Percentiles rank a stretch among this genome's conserved stretches.
phyloP scores from a whole-genome alignment of 2,888 invertebrate species.

The Andrena marginata region DNA sequence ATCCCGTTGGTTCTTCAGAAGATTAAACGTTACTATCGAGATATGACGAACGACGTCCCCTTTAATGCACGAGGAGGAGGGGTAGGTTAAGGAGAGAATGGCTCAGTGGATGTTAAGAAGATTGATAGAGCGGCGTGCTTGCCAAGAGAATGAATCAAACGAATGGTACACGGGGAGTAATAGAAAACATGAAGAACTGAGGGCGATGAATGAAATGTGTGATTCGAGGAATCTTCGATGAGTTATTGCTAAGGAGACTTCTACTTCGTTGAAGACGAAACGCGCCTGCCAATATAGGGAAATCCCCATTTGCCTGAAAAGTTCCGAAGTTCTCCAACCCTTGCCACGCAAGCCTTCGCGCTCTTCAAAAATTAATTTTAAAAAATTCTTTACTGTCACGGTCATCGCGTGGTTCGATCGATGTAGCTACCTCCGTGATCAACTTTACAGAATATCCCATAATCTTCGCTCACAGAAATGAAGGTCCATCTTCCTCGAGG shows the following conservation, averaged over 20 bases:
- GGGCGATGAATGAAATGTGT: conserved; percentile 11
- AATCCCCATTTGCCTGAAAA: too few relatives aligned
- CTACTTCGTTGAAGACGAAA: background rate
- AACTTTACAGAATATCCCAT: background rate
- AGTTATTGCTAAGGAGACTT: background rate
- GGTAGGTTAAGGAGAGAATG: conserved; percentile 8
- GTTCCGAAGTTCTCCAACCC: too few relatives aligned
- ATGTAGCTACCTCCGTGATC: background rate
- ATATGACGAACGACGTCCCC: background rate
- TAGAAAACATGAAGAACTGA: conserved; percentile 38
- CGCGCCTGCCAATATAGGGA: background rate
- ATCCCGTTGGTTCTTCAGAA: background rate
- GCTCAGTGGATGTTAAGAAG: conserved; percentile 21
- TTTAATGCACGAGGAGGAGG: background rate
- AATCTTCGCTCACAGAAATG: background rate
- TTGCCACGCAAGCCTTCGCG: too few relatives aligned
- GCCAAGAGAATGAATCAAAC: conserved; percentile 50
- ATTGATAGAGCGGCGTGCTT: conserved; percentile 38
- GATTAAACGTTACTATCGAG: too few relatives aligned
- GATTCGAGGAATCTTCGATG: background rate
- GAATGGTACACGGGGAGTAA: conserved; percentile 24
- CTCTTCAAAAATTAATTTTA: background rate
- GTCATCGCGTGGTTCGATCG: too few relatives aligned
- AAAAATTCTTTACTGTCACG: background rate
- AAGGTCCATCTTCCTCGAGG: background rate